These are phyloP conservation scores for Tridacna gigas DNA, from an alignment of 2,888 invertebrate species.

Conservation along the genomic window DNA sequence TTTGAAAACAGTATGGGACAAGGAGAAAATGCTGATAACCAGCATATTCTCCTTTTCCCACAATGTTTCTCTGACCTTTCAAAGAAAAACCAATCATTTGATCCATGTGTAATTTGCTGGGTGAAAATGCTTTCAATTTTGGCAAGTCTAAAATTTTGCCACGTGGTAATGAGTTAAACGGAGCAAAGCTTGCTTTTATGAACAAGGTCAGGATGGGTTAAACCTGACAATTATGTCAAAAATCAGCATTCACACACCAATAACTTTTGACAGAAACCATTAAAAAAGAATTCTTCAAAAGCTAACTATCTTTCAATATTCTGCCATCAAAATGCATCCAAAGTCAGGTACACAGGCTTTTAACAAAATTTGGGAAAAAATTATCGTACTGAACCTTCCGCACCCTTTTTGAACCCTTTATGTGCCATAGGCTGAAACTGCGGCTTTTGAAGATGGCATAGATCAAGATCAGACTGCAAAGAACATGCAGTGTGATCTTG, in stretches of 20 bases:
- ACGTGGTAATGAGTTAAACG: too few species aligned
- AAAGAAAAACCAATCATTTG: too few species aligned
- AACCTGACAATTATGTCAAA: constrained; percentile 58
- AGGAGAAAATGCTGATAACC: background rate
- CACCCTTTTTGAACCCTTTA: too few species aligned
- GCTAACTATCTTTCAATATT: constrained; percentile 20
- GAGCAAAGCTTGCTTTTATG: background rate
- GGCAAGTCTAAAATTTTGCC: too few species aligned
- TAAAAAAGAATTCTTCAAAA: constrained; percentile 55
- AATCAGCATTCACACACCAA: constrained; percentile 47
- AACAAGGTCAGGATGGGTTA: constrained; percentile 50
- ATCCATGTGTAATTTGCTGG: too few species aligned
- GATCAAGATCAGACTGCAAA: too few species aligned
- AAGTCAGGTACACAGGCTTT: background rate
- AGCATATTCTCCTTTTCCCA: background rate
- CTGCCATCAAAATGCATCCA: background rate
- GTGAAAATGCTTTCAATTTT: too few species aligned
- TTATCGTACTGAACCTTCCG: too few species aligned
- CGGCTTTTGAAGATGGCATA: too few species aligned
- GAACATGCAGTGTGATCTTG: too few species aligned
- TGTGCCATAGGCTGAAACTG: too few species aligned
- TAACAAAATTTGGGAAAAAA: background rate
- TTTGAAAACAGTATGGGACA: background rate
- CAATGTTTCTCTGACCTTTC: background rate
- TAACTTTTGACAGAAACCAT: constrained; percentile 59